Conservation (phyloP, 1,140 invertebrate species). For the Cotesia glomerata region DNA sequence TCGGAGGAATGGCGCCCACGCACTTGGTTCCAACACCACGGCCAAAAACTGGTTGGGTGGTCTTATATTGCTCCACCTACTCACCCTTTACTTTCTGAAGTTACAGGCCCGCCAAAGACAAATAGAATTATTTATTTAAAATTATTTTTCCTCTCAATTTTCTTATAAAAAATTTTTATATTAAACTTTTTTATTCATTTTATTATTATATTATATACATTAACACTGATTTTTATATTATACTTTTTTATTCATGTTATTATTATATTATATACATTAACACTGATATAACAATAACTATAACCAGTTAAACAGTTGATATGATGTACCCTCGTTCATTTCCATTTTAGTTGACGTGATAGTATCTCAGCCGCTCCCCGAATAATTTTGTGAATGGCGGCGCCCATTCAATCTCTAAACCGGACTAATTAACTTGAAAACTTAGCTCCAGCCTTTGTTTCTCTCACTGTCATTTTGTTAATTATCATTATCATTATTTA, state of each 20-base stretch:
- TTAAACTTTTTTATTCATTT: neutral
- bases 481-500: conserved; percentile 12
- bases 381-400: conserved; percentile 39
- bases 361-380: conserved; percentile 34
- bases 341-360: conserved; percentile 15
- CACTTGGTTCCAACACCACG: conserved; percentile 56
- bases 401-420: conserved; percentile 33
- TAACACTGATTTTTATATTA: conserved; percentile 24
- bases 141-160: too few species aligned
- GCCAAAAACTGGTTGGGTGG: conserved; percentile 58
- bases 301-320: neutral
- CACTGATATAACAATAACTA: conserved; percentile 22
- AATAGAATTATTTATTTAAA: neutral
- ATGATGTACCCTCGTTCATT: conserved; percentile 8
- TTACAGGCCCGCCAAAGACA: conserved; percentile 21
- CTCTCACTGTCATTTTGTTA: conserved; percentile 22
- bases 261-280: conserved; percentile 5
- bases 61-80: conserved; percentile 54
- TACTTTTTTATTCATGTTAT: neutral
- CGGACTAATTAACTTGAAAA: conserved; percentile 49
- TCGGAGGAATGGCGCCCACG: conserved; percentile 61
- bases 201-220: neutral
- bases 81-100: conserved; percentile 55
- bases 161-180: too few species aligned
- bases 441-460: conserved; percentile 41